phyloP scores from a whole-genome alignment of 1,140 invertebrate genomes.

The Argopecten irradians region DNA sequence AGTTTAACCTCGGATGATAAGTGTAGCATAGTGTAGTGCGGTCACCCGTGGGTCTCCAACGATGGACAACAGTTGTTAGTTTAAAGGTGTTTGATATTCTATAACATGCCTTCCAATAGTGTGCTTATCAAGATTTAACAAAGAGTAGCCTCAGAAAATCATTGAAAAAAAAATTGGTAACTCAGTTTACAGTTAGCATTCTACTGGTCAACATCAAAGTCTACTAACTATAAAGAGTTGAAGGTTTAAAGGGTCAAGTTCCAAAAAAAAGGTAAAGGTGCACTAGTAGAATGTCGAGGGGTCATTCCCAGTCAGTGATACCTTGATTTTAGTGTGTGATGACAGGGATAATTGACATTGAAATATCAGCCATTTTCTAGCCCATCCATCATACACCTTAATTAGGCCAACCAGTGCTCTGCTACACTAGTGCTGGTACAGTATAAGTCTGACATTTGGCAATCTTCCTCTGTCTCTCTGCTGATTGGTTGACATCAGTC shows the following conservation, averaged over 20 bases:
- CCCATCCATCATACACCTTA: constrained; percentile 13
- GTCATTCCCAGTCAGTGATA: not conserved
- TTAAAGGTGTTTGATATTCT: too few relatives aligned
- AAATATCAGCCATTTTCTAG: not conserved
- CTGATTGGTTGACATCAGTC: not conserved
- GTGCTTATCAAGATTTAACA: too few relatives aligned
- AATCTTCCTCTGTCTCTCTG: not conserved
- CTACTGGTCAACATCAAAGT: not conserved
- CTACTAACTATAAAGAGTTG: not conserved
- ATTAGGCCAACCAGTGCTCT: not conserved
- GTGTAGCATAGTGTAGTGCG: too few relatives aligned
- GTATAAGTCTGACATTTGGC: not conserved
- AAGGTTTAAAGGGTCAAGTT: not conserved
- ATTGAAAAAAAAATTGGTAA: too few relatives aligned
- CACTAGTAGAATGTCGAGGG: not conserved
- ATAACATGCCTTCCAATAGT: too few relatives aligned
- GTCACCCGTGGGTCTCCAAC: too few relatives aligned
- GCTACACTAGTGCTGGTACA: not conserved
- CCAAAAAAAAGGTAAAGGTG: not conserved
- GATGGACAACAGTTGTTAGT: too few relatives aligned
- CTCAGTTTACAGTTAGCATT: not conserved
- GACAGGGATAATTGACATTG: not conserved
- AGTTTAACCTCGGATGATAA: too few relatives aligned
- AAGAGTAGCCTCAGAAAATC: too few relatives aligned
- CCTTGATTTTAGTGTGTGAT: not conserved